Evolutionary conservation across 1,140 invertebrate species (phyloP).

Genomic region (Megalopta genalis): DNA sequence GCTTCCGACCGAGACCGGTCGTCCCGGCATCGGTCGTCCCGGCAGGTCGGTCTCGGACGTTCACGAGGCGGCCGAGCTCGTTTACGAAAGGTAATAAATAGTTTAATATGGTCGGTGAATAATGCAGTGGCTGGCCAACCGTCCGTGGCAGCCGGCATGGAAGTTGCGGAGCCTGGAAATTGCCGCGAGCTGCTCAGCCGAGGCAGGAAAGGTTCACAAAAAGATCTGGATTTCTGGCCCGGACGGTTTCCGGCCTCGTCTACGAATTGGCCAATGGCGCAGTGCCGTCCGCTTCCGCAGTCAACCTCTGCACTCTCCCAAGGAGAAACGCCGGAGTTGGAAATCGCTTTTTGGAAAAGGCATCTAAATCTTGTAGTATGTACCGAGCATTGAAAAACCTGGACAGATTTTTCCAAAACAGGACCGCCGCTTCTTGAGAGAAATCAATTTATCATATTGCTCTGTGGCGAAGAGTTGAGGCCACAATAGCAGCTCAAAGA

Average conservation of each 20-base stretch:
- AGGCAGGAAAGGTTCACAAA: conserved; percentile 6
- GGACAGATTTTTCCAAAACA: too few species aligned
- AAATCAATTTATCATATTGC: too few species aligned
- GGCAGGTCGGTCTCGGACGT: conserved; percentile 65
- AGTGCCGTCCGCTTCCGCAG: conserved; percentile 10
- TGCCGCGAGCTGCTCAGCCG: not conserved
- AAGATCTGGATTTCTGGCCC: conserved; percentile 36
- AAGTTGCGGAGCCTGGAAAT: not conserved
- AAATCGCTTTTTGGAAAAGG: too few species aligned
- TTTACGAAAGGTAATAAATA: conserved; percentile 78
- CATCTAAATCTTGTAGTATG: too few species aligned
- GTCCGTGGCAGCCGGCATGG: not conserved
- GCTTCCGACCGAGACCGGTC: conserved; percentile 64
- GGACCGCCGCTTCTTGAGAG: too few species aligned
- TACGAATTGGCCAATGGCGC: conserved; percentile 41
- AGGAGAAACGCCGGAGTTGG: too few species aligned
- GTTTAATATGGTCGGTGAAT: conserved; percentile 68
- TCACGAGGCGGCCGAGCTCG: conserved; percentile 65
- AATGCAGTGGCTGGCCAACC: conserved; percentile 43
- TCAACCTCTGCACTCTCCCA: not conserved
- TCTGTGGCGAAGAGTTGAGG: too few species aligned
- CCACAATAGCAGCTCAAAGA: too few species aligned
- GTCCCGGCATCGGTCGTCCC: conserved; percentile 44
- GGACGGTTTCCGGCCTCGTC: conserved; percentile 22
- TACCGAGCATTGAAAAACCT: too few species aligned